These are phyloP conservation scores for Apis laboriosa DNA, from an alignment of 1,140 invertebrate species.

Conservation along the genomic window DNA sequence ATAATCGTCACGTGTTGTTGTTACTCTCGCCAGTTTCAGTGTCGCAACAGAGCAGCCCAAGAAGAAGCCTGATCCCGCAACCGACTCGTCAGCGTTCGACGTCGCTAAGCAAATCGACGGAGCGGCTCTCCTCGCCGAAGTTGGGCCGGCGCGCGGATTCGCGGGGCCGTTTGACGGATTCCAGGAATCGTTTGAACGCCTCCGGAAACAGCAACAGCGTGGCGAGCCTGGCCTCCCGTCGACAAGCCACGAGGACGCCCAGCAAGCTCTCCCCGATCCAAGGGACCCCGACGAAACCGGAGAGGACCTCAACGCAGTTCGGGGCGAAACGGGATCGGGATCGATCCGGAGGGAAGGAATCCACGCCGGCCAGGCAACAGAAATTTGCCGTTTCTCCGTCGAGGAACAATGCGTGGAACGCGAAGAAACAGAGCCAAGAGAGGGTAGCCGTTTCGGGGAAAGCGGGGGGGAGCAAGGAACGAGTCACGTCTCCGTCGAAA, in stretches of 20 bases:
- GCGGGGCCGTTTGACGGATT: constrained; percentile 49
- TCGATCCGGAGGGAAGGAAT: not conserved
- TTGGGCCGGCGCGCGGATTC: constrained; percentile 61
- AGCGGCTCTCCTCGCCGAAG: constrained; percentile 67
- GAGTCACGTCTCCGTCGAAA: constrained; percentile 70
- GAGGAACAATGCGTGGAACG: constrained; percentile 20
- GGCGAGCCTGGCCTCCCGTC: constrained; percentile 55
- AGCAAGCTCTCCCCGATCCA: constrained; percentile 73
- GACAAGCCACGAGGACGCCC: constrained; percentile 44
- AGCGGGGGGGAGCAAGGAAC: constrained; percentile 51
- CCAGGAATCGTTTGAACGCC: constrained; percentile 39
- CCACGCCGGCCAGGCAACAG: constrained; percentile 27
- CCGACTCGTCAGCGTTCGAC: constrained; percentile 72
- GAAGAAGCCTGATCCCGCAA: constrained; percentile 76
- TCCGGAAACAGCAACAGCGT: constrained; percentile 49
- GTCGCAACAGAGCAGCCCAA: constrained; percentile 77
- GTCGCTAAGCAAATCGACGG: constrained; percentile 69
- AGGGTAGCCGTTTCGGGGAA: not conserved
- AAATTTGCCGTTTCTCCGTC: constrained; percentile 3
- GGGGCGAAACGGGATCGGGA: constrained; percentile 19
- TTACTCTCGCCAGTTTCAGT: constrained; percentile 68
- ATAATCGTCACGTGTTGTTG: too few relatives aligned
- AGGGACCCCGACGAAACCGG: constrained; percentile 72
- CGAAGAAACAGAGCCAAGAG: constrained; percentile 44
- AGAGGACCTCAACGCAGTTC: constrained; percentile 28